Conservation (phyloP, 2,113 vertebrate species). For the Brachyhypopomus gauderio region DNA sequence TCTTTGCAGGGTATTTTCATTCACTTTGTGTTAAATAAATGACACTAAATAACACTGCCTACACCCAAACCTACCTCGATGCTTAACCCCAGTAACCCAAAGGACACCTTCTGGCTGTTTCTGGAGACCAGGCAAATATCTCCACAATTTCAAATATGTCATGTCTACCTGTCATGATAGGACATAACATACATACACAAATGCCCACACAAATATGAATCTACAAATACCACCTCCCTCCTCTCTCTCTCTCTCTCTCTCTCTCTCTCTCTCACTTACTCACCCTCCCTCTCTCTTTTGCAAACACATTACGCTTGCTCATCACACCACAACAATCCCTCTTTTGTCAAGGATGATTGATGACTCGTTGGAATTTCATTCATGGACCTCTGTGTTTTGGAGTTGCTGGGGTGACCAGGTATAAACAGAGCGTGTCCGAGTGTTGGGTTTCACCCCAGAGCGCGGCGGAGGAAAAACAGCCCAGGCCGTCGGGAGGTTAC, state of each 20-base stretch:
- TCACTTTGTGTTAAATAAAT: too few relatives aligned
- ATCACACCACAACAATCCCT: conserved; percentile 66
- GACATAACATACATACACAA: background rate
- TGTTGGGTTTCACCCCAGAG: conserved; percentile 74
- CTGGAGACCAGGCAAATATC: too few relatives aligned
- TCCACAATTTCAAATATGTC: too few relatives aligned
- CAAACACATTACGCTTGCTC: conserved; percentile 36
- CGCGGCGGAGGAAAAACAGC: conserved; percentile 49
- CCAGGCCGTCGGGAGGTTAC: conserved; percentile 68
- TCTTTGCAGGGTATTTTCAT: too few relatives aligned
- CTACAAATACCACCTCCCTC: too few relatives aligned
- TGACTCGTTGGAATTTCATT: conserved; percentile 78
- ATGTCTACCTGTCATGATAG: too few relatives aligned
- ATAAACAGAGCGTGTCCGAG: conserved; percentile 68
- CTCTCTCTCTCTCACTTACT: background rate
- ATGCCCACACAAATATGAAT: background rate
- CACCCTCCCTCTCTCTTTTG: conserved; percentile 8
- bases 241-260: background rate
- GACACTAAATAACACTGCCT: too few relatives aligned
- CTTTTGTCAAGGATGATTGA: conserved; percentile 77
- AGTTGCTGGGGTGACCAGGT: conserved; percentile 79
- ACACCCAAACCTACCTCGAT: too few relatives aligned
- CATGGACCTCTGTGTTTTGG: conserved; percentile 69
- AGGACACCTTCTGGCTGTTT: too few relatives aligned
- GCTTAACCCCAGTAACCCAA: too few relatives aligned